Conservation (phyloP, 2,888 invertebrate genomes). For the Agrilus mali region DNA sequence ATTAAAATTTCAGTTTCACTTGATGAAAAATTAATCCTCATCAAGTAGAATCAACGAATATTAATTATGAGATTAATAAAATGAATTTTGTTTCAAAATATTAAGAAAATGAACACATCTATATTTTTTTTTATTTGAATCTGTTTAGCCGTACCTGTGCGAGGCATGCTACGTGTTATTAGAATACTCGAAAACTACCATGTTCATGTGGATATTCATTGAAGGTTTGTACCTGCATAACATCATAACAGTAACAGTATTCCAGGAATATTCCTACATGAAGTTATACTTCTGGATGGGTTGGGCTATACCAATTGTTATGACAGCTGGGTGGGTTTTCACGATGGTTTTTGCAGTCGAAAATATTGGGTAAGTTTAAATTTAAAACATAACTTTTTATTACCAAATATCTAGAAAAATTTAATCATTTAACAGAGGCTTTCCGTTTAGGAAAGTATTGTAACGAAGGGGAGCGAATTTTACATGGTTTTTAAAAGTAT, state of each 20-base stretch:
- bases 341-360: conserved; percentile 33
- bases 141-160: conserved; percentile 61
- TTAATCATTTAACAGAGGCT: no score
- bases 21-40: no score
- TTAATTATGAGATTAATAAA: no score
- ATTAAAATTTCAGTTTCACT: no score
- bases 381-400: not conserved
- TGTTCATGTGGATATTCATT: conserved; percentile 96
- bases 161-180: conserved; percentile 65
- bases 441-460: no score
- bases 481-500: no score
- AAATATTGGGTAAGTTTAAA: conserved; percentile 22
- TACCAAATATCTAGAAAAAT: no score
- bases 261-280: conserved; percentile 53
- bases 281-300: conserved; percentile 51
- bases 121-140: conserved; percentile 1
- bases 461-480: no score
- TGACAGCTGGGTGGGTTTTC: conserved; percentile 57
- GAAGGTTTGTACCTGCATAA: conserved; percentile 85
- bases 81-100: not conserved
- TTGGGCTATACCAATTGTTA: conserved; percentile 59
- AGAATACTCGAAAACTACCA: conserved; percentile 80
- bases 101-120: not conserved
- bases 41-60: no score
- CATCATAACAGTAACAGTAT: conserved; percentile 63